These are phyloP conservation scores for Aleiodes leptofemur DNA, from an alignment of 2,888 invertebrate genomes.

Conservation along the genomic window DNA sequence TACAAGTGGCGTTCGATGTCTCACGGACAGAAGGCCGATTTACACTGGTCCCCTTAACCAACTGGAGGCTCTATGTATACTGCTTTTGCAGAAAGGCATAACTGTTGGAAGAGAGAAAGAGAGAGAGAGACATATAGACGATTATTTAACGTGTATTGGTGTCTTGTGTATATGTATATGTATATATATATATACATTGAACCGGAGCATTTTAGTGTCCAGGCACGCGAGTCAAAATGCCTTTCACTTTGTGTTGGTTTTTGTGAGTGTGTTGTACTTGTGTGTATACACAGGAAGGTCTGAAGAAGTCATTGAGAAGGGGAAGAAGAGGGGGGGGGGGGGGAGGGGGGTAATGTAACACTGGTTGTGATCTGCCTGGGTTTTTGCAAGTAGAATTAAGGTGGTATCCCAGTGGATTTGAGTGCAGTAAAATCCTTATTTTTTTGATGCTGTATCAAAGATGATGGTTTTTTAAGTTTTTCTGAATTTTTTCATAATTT, in stretches of 20 bases:
- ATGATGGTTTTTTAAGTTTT: too few species aligned
- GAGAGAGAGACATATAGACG: background rate
- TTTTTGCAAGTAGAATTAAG: background rate
- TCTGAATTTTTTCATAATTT: too few species aligned
- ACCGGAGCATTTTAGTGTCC: constrained; percentile 23
- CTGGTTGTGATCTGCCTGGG: background rate
- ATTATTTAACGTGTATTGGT: constrained; percentile 18
- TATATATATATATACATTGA: background rate
- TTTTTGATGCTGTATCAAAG: too few species aligned
- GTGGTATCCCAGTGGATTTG: too few species aligned
- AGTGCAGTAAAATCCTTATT: too few species aligned
- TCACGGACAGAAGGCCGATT: constrained; percentile 70
- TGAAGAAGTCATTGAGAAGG: background rate
- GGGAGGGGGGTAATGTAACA: constrained; percentile 5
- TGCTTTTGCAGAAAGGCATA: constrained; percentile 48
- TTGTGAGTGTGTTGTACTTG: background rate
- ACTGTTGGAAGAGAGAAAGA: background rate
- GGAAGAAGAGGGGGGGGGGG: background rate
- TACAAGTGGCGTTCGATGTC: constrained; percentile 36
- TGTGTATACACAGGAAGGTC: too few species aligned
- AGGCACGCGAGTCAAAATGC: constrained; percentile 29
- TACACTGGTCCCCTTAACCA: constrained; percentile 70
- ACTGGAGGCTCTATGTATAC: constrained; percentile 68
- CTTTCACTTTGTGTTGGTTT: constrained; percentile 23
- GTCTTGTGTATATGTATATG: constrained; percentile 20